phyloP scores from a whole-genome alignment of 2,113 vertebrate genomes.

The Cyprinus carpio region DNA sequence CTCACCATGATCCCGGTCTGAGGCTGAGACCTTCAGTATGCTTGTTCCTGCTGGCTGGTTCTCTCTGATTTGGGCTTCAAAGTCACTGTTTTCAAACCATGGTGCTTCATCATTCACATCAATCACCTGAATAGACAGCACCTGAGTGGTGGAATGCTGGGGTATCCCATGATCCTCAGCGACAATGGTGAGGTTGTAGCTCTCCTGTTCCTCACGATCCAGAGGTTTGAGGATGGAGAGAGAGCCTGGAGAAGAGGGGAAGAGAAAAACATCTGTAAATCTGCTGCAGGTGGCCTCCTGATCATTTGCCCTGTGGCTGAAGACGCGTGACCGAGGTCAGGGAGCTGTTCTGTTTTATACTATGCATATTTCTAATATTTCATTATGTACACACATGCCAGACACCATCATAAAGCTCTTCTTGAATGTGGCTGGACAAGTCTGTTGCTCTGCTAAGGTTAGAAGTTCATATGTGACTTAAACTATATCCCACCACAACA shows the following conservation, averaged over 20 bases:
- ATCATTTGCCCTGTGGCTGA: background rate
- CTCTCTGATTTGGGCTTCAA: constrained; percentile 83
- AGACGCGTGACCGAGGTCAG: constrained; percentile 5
- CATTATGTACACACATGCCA: background rate
- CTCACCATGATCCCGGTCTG: constrained; percentile 87
- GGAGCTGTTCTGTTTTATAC: background rate
- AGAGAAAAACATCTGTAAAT: constrained; percentile 25
- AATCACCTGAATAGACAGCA: constrained; percentile 83
- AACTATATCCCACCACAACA: background rate
- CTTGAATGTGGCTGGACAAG: background rate
- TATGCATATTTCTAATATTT: constrained; percentile 10
- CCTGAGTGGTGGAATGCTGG: constrained; percentile 77
- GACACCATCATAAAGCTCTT: background rate
- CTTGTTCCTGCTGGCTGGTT: constrained; percentile 84
- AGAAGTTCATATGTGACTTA: background rate
- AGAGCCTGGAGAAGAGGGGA: constrained; percentile 72
- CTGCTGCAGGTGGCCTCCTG: background rate
- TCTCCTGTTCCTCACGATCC: constrained; percentile 85
- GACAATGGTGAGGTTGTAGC: constrained; percentile 86
- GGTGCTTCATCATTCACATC: constrained; percentile 94
- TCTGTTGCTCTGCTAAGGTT: background rate
- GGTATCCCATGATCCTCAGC: constrained; percentile 88
- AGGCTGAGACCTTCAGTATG: constrained; percentile 82
- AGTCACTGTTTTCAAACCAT: constrained; percentile 78
- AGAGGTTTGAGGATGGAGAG: constrained; percentile 86